These are phyloP conservation scores for Mormyrus iriodes DNA, from an alignment of 2,113 vertebrate genomes.

Conservation along the genomic window DNA sequence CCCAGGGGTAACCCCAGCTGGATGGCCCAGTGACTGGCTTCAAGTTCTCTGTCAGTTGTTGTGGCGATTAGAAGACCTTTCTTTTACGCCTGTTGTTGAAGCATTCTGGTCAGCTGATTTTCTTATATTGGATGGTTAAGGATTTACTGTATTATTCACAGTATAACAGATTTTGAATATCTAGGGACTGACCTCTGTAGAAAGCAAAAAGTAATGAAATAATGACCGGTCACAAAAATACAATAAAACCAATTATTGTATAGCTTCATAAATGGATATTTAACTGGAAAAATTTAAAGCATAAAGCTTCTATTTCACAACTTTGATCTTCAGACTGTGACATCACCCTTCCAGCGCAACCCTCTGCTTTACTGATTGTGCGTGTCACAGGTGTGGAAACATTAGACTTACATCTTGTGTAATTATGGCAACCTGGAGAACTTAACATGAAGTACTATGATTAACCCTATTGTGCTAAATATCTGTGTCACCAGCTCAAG, in stretches of 20 bases:
- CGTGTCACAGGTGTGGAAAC: not conserved
- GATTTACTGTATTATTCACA: not conserved
- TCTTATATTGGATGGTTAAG: not conserved
- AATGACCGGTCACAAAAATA: not conserved
- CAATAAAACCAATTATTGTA: not conserved
- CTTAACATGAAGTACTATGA: not conserved
- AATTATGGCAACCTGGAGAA: not conserved
- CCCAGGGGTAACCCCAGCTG: not conserved
- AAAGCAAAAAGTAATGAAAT: not conserved
- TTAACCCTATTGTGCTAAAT: constrained; percentile 1
- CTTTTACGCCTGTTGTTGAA: not conserved
- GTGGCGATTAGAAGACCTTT: not conserved
- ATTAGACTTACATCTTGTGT: not conserved
- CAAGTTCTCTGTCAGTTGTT: not conserved
- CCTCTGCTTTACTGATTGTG: not conserved
- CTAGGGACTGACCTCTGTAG: not conserved
- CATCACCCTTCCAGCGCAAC: not conserved
- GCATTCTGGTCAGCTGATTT: not conserved
- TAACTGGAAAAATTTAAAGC: not conserved
- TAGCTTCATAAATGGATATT: not conserved
- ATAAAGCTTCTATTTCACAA: not conserved
- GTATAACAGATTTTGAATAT: not conserved
- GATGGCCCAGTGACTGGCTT: not conserved
- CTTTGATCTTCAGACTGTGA: not conserved
- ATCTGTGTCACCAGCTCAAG: not conserved